phyloP scores from a whole-genome alignment of 2,113 vertebrate genomes.

The Scartelaos histophorus region DNA sequence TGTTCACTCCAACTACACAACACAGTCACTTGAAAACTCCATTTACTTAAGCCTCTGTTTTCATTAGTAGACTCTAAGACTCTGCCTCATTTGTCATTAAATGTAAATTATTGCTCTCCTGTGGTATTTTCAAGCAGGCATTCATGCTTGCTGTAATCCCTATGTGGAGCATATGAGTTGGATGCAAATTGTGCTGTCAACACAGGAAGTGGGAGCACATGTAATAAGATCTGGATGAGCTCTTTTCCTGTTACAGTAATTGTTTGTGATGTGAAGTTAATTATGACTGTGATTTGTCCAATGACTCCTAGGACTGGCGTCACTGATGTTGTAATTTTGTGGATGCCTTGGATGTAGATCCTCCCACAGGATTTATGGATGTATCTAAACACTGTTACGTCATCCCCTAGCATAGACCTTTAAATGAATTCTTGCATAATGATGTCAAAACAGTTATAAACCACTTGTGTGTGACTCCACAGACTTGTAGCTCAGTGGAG shows the following conservation, averaged over 20 bases:
- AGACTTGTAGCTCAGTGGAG: slow-evolving; percentile 82
- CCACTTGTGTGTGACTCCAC: slow-evolving; percentile 1
- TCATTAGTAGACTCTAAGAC: slow-evolving; percentile 7
- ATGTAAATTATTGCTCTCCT: slow-evolving; percentile 6
- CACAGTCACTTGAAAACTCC: slow-evolving; percentile 25
- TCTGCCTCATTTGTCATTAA: slow-evolving; percentile 1
- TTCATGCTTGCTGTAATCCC: background rate
- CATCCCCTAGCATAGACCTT: background rate
- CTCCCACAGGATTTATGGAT: slow-evolving; percentile 1
- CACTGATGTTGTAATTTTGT: slow-evolving; percentile 22
- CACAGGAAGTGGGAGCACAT: slow-evolving; percentile 48
- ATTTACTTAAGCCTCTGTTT: slow-evolving; percentile 12
- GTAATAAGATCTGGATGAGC: slow-evolving; percentile 46
- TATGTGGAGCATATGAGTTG: background rate
- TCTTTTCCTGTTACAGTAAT: slow-evolving; percentile 36
- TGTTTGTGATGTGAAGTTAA: slow-evolving; percentile 47
- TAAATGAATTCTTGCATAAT: background rate
- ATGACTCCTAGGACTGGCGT: slow-evolving; percentile 4
- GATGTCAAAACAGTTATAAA: background rate
- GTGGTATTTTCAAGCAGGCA: background rate
- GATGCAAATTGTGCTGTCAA: slow-evolving; percentile 36
- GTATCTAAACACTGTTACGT: background rate
- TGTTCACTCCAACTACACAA: slow-evolving; percentile 24
- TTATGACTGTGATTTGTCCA: slow-evolving; percentile 32
- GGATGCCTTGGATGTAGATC: background rate